phyloP scores from a whole-genome alignment of 2,797 vertebrate genomes.

The Cyprinella venusta region DNA sequence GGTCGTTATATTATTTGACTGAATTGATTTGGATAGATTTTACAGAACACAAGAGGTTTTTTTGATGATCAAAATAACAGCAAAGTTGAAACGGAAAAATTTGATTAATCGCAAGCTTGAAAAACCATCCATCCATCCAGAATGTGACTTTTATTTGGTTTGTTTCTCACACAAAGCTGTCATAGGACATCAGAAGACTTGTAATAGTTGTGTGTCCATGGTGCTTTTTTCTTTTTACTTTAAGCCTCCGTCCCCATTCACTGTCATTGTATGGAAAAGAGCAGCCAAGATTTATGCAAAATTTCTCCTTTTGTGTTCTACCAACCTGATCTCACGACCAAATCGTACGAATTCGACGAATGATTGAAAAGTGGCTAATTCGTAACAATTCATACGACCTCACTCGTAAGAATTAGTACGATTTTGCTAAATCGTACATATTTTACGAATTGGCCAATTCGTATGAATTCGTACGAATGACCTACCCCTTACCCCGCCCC shows the following conservation, averaged over 20 bases:
- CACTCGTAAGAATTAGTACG: too few species aligned
- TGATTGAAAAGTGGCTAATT: too few species aligned
- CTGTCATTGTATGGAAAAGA: not conserved
- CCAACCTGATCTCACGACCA: too few species aligned
- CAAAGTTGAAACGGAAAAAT: not conserved
- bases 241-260: not conserved
- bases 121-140: too few species aligned
- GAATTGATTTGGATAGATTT: not conserved
- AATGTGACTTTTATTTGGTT: too few species aligned
- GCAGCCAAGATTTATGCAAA: not conserved
- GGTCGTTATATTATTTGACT: not conserved
- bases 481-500: too few species aligned
- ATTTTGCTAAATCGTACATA: too few species aligned
- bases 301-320: not conserved
- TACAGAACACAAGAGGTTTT: not conserved
- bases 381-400: too few species aligned
- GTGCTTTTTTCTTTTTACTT: too few species aligned
- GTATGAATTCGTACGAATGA: too few species aligned
- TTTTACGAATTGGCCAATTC: too few species aligned
- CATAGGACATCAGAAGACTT: not conserved
- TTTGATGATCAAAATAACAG: not conserved
- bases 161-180: not conserved
- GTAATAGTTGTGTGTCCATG: not conserved
- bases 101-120: not conserved
- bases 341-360: too few species aligned